phyloP scores from a whole-genome alignment of 2,113 vertebrate species.

The Arenaria interpres region DNA sequence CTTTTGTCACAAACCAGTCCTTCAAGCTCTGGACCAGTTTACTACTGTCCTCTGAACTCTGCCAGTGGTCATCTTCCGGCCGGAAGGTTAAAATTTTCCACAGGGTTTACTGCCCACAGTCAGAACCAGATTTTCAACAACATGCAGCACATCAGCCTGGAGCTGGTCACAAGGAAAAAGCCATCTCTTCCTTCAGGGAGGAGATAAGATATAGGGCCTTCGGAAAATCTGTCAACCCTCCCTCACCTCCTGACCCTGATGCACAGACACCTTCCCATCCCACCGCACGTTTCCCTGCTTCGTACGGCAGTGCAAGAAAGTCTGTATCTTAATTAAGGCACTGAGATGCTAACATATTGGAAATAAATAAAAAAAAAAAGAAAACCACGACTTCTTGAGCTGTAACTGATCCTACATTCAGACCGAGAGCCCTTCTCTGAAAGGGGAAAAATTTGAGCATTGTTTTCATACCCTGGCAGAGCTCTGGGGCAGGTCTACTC shows the following conservation, averaged over 20 bases:
- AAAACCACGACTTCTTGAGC: neutral
- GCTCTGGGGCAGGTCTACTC: neutral
- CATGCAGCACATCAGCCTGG: neutral
- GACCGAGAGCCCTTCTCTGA: neutral
- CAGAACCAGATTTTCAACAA: neutral
- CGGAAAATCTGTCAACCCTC: neutral
- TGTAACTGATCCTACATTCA: neutral
- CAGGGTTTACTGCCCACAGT: neutral
- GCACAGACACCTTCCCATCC: neutral
- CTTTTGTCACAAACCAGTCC: constrained; percentile 30
- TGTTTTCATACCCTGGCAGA: neutral
- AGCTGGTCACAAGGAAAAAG: neutral
- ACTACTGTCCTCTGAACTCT: neutral
- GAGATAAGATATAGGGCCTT: neutral
- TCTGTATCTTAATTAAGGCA: neutral
- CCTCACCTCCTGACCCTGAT: accelerated
- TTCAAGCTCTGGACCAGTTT: neutral
- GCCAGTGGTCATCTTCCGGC: neutral
- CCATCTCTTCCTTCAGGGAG: neutral
- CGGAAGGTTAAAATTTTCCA: neutral
- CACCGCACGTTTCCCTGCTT: neutral
- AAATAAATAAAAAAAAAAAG: neutral
- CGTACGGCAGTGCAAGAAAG: accelerated
- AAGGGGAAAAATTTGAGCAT: neutral
- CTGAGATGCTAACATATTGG: neutral